phyloP scores from a whole-genome alignment of 2,797 vertebrate genomes.

The Australoheros facetus region DNA sequence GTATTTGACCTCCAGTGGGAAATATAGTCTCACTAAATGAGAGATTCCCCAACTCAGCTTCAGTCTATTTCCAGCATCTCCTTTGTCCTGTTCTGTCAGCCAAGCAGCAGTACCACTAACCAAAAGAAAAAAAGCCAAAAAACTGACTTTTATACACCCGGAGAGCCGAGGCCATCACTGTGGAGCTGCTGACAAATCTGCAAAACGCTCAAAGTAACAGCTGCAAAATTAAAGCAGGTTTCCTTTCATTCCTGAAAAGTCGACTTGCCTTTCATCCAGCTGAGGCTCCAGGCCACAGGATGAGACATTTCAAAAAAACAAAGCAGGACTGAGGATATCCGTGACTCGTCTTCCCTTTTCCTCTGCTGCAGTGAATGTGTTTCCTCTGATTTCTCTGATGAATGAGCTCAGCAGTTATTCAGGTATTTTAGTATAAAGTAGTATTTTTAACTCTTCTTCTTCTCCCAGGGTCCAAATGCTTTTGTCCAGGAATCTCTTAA shows the following conservation, averaged over 20 bases:
- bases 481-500: not conserved
- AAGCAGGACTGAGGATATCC: slow-evolving; percentile 40
- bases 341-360: slow-evolving; percentile 34
- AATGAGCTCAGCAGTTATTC: not conserved
- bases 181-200: not conserved
- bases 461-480: not conserved
- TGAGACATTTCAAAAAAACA: slow-evolving; percentile 25
- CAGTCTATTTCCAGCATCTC: slow-evolving; percentile 35
- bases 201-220: slow-evolving; percentile 6
- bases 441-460: not conserved
- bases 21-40: slow-evolving; percentile 43
- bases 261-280: slow-evolving; percentile 1
- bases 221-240: not conserved
- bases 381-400: slow-evolving; percentile 44
- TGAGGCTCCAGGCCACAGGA: slow-evolving; percentile 26
- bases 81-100: slow-evolving; percentile 24
- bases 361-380: slow-evolving; percentile 28
- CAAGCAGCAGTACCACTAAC: not conserved
- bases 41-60: slow-evolving; percentile 53
- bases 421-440: not conserved
- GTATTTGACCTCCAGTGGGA: slow-evolving; percentile 61
- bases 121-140: not conserved
- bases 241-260: slow-evolving; percentile 23
- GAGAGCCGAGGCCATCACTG: not conserved
- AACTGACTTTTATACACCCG: not conserved